These are phyloP conservation scores for Plodia interpunctella DNA, from an alignment of 1,140 invertebrate genomes.

Conservation along the genomic window DNA sequence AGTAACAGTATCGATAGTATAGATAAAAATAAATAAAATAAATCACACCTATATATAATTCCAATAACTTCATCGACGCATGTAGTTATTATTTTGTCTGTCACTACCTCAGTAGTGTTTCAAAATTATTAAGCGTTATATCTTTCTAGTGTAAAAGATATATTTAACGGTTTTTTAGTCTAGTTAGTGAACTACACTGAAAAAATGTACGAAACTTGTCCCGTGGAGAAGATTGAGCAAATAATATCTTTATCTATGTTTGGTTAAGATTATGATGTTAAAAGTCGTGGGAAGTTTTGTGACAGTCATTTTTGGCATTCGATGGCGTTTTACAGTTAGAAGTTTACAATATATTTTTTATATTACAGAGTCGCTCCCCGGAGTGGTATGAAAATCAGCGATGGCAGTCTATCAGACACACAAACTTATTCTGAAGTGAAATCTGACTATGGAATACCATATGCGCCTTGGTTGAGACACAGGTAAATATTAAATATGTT, in stretches of 20 bases:
- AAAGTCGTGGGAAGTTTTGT: conserved; percentile 17
- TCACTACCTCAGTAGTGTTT: too few relatives aligned
- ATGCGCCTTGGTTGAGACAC: conserved; percentile 83
- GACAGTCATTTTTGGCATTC: conserved; percentile 11
- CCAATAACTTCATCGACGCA: too few relatives aligned
- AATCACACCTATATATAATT: too few relatives aligned
- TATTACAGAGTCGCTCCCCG: conserved; percentile 74
- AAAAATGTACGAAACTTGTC: too few relatives aligned
- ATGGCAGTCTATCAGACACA: conserved; percentile 89
- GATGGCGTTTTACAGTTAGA: background rate
- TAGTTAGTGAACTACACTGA: too few relatives aligned
- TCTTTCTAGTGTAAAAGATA: too few relatives aligned
- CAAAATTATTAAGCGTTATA: too few relatives aligned
- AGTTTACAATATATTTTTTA: conserved; percentile 12
- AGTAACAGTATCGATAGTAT: too few relatives aligned
- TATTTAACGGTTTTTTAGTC: too few relatives aligned
- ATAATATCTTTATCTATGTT: conserved; percentile 28
- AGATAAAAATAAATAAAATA: too few relatives aligned
- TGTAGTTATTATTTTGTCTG: too few relatives aligned
- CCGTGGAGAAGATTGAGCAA: too few relatives aligned
- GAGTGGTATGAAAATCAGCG: conserved; percentile 80
- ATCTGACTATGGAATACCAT: conserved; percentile 82
- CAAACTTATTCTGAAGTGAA: conserved; percentile 82
- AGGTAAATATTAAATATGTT: conserved; percentile 65
- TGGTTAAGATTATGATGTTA: background rate